Conservation (phyloP, 2,888 invertebrate species). For the Emesis russula region DNA sequence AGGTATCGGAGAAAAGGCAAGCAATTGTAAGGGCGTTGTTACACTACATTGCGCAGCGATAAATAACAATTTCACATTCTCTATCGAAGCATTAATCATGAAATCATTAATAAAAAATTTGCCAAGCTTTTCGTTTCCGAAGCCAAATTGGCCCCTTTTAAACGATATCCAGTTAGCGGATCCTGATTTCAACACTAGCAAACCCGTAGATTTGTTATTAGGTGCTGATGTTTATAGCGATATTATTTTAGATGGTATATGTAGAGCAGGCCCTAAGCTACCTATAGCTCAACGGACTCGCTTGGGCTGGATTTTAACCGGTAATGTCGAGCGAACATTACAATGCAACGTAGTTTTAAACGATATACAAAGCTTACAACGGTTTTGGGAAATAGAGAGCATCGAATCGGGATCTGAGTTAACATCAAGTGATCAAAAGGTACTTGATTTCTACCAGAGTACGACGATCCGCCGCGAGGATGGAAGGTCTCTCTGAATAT, state of each 20-base stretch:
- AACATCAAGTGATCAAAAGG: neutral
- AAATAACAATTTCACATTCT: constrained; percentile 36
- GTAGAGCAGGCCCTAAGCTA: no score
- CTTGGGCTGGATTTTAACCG: no score
- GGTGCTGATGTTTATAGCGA: no score
- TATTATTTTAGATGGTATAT: no score
- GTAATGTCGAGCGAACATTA: neutral
- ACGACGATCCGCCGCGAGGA: neutral
- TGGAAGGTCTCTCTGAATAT: neutral
- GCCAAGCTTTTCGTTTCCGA: no score
- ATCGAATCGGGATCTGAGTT: neutral
- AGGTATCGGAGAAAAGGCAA: constrained; percentile 54
- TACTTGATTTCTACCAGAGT: neutral
- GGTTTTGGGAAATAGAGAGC: constrained; percentile 1
- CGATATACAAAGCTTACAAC: neutral
- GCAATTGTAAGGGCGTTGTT: constrained; percentile 61
- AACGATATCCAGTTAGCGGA: no score
- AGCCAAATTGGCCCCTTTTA: no score
- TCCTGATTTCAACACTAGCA: no score
- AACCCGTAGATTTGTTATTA: no score
- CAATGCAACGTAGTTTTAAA: neutral
- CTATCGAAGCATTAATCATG: constrained; percentile 49
- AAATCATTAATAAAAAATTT: constrained; percentile 43
- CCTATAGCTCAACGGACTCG: no score
- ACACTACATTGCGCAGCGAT: constrained; percentile 44